Percentiles rank a stretch among this genome's conserved stretches.
Evolutionary conservation across 2,888 invertebrate genomes (phyloP).

Genomic region (Entomobrya multifasciata): DNA sequence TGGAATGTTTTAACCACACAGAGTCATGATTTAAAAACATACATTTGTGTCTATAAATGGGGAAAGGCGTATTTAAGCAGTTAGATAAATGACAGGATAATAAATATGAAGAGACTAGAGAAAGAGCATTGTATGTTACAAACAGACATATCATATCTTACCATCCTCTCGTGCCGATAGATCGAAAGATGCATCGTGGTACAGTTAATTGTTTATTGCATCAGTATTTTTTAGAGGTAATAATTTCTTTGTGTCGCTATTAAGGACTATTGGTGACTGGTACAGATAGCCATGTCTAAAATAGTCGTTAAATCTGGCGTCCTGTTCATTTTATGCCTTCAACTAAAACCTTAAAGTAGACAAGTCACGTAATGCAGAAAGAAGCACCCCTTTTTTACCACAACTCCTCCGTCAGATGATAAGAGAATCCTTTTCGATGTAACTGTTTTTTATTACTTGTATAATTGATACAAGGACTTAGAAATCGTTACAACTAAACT

Average conservation of each 20-base stretch:
- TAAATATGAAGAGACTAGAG: conserved; percentile 29
- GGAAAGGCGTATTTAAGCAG: conserved; percentile 48
- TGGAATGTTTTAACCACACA: conserved; percentile 54
- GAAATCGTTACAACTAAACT: too few species aligned
- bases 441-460: too few species aligned
- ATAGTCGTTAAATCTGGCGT: too few species aligned
- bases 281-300: too few species aligned
- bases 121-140: neutral
- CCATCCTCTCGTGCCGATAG: neutral
- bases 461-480: too few species aligned
- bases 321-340: neutral
- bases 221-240: neutral
- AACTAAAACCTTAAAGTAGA: neutral
- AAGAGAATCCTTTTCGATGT: too few species aligned
- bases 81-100: conserved; percentile 58
- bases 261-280: conserved; percentile 6
- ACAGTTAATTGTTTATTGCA: conserved; percentile 51
- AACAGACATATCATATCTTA: neutral
- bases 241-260: conserved; percentile 21
- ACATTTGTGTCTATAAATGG: conserved; percentile 54
- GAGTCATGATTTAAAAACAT: conserved; percentile 50
- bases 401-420: too few species aligned
- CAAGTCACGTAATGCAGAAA: neutral
- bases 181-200: conserved; percentile 13
- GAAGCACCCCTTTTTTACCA: too few species aligned